Evolutionary conservation across 2,113 vertebrate species (phyloP).

Genomic region (Cynopterus brachyotis): DNA sequence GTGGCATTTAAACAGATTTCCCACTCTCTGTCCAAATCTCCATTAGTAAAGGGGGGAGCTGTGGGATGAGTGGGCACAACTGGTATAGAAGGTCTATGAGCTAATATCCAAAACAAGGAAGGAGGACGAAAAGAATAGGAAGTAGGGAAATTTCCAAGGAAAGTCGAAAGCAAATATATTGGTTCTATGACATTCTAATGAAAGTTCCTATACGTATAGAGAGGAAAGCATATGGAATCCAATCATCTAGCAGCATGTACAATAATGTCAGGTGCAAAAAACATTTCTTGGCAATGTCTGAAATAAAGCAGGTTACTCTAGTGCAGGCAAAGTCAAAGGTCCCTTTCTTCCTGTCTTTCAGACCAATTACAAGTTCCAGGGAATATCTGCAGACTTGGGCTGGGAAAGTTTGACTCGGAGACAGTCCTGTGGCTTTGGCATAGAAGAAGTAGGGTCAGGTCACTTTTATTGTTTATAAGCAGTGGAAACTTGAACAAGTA

Average conservation of each 20-base stretch:
- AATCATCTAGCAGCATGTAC: neutral
- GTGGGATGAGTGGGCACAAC: neutral
- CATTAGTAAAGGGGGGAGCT: neutral
- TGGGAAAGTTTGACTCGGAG: constrained; percentile 24
- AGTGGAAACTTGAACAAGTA: neutral
- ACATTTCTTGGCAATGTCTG: neutral
- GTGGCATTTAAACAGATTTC: neutral
- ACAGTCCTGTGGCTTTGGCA: constrained; percentile 11
- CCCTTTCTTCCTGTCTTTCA: constrained; percentile 23
- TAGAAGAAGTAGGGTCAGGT: neutral
- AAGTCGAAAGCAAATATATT: neutral
- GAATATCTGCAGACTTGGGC: neutral
- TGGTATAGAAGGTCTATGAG: neutral
- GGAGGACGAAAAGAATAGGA: neutral
- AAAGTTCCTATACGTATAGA: neutral
- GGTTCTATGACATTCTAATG: neutral
- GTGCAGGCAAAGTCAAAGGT: constrained; percentile 23
- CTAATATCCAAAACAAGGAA: neutral
- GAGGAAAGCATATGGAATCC: neutral
- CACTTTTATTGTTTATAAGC: neutral
- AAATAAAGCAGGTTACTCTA: constrained; percentile 13
- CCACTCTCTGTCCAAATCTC: neutral
- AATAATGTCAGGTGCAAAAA: neutral
- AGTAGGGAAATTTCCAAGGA: neutral
- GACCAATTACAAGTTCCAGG: constrained; percentile 19